These are phyloP conservation scores for Columba janthina DNA, from an alignment of 2,113 vertebrate species.

Conservation along the genomic window DNA sequence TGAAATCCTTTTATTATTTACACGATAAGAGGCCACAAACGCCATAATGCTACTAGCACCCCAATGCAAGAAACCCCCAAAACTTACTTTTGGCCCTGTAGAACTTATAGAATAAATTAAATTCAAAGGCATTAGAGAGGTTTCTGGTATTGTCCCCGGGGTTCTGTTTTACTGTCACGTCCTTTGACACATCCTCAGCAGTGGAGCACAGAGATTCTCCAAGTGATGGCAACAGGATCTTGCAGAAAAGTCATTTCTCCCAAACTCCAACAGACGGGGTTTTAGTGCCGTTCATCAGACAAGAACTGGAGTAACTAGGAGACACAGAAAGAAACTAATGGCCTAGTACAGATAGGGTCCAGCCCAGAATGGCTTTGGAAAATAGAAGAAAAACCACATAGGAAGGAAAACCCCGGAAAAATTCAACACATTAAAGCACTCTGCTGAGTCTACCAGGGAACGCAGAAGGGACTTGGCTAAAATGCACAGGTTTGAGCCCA, in stretches of 20 bases:
- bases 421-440: rapidly evolving
- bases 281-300: not conserved
- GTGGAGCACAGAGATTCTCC: not conserved
- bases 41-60: not conserved
- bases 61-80: not conserved
- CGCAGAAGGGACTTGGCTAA: not conserved
- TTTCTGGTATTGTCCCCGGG: not conserved
- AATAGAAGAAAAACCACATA: not conserved
- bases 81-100: not conserved
- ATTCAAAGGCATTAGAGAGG: not conserved
- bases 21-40: not conserved
- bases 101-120: not conserved
- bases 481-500: not conserved
- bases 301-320: not conserved
- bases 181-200: not conserved
- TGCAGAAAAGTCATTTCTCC: not conserved
- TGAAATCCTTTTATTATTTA: not conserved
- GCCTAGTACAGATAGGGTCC: not conserved
- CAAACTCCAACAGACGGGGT: not conserved
- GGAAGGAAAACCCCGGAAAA: not conserved
- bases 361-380: not conserved
- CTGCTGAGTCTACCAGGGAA: not conserved
- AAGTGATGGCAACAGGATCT: not conserved
- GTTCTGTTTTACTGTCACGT: not conserved
- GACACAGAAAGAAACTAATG: not conserved